phyloP scores from a whole-genome alignment of 2,888 invertebrate species.

The Pristionchus entomophagus region DNA sequence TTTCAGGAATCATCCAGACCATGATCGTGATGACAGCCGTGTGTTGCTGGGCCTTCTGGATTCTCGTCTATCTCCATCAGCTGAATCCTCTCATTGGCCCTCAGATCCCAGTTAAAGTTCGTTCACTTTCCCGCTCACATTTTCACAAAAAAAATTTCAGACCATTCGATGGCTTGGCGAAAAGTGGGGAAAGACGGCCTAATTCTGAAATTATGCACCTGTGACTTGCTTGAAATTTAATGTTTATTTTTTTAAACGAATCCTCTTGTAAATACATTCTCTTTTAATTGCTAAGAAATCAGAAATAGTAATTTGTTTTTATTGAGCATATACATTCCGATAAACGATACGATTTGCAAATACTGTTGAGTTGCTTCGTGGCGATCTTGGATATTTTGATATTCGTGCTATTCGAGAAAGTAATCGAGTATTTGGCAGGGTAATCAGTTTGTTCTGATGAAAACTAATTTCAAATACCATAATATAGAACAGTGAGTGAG shows the following conservation, averaged over 20 bases:
- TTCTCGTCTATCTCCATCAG: conserved; percentile 78
- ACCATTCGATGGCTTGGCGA: conserved; percentile 75
- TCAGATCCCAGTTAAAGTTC: conserved; percentile 76
- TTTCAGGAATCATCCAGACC: conserved; percentile 78
- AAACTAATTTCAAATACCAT: too few species aligned
- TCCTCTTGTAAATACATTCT: conserved; percentile 28
- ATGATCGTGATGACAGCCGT: conserved; percentile 78
- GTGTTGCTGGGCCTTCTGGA: conserved; percentile 79
- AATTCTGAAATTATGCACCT: neutral
- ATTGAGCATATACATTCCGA: conserved; percentile 30
- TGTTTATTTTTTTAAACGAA: neutral
- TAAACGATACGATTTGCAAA: neutral
- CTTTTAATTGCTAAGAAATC: conserved; percentile 3
- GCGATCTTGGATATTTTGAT: too few species aligned
- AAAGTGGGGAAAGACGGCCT: conserved; percentile 68
- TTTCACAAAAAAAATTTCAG: too few species aligned
- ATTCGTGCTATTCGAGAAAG: too few species aligned
- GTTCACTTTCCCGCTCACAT: too few species aligned
- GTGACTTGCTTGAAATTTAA: too few species aligned
- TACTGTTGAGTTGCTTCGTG: too few species aligned
- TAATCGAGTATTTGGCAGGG: too few species aligned
- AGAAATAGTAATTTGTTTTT: neutral
- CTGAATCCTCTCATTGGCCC: conserved; percentile 79
- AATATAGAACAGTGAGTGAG: too few species aligned
- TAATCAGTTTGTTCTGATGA: too few species aligned